Evolutionary conservation across 2,113 vertebrate genomes (phyloP).

Genomic region (Elephas maximus): DNA sequence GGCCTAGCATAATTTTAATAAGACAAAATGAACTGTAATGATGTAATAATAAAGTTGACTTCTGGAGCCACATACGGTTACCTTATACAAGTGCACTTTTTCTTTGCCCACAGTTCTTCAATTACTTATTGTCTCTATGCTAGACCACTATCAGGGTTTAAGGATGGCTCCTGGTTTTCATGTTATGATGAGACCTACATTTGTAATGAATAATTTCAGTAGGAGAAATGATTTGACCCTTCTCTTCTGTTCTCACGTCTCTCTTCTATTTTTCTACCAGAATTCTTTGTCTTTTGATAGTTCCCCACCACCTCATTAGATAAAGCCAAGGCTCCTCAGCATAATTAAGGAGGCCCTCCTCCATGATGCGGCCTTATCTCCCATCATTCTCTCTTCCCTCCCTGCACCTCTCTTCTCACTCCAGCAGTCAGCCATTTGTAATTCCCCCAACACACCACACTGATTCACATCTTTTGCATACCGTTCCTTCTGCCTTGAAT

Average conservation of each 20-base stretch:
- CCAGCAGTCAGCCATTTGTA: background rate
- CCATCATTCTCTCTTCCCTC: background rate
- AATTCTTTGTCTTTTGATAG: background rate
- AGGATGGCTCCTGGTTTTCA: background rate
- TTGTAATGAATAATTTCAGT: background rate
- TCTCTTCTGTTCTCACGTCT: background rate
- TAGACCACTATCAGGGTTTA: background rate
- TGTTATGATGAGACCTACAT: background rate
- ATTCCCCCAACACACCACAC: background rate
- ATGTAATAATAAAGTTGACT: background rate
- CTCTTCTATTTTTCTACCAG: constrained; percentile 16
- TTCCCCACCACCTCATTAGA: background rate
- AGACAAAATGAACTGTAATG: background rate
- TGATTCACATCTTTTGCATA: background rate
- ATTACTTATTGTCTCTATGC: background rate
- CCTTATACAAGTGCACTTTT: background rate
- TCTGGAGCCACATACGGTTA: background rate
- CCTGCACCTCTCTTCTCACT: background rate
- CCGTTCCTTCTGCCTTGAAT: background rate
- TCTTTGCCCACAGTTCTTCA: background rate
- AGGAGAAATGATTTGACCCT: background rate
- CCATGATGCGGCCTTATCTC: background rate
- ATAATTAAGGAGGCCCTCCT: background rate
- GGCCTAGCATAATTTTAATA: constrained; percentile 20
- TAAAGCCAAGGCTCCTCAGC: background rate